These are phyloP conservation scores for Vespertilio murinus DNA, from an alignment of 2,797 vertebrate genomes.

Conservation along the genomic window DNA sequence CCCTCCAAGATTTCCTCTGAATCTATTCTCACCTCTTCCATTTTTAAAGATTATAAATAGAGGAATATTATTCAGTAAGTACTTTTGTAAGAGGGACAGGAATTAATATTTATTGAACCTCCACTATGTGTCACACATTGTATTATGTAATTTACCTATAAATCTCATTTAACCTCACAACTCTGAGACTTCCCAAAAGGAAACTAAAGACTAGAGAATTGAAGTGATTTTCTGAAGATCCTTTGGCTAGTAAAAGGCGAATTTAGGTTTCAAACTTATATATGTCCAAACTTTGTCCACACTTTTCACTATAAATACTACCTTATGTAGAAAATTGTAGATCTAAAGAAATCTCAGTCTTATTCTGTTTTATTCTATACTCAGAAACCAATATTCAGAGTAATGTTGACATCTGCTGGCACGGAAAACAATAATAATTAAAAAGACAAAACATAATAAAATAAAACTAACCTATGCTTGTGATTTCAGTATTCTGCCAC, in stretches of 20 bases:
- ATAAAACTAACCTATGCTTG: not conserved
- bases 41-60: constrained; percentile 18
- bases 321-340: not conserved
- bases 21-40: not conserved
- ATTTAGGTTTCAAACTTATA: constrained; percentile 35
- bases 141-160: constrained; percentile 13
- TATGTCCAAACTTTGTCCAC: not conserved
- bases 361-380: constrained; percentile 28
- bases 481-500: constrained; percentile 53
- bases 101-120: constrained; percentile 34
- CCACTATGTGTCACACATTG: not conserved
- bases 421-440: not conserved
- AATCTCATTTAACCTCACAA: constrained; percentile 28
- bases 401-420: not conserved
- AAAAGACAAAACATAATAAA: not conserved
- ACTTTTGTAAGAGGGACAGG: constrained; percentile 5
- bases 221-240: constrained; percentile 51
- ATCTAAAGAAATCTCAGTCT: constrained; percentile 34
- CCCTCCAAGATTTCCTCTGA: not conserved
- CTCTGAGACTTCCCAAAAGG: constrained; percentile 6
- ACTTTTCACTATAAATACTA: constrained; percentile 16
- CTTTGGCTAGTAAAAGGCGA: constrained; percentile 26
- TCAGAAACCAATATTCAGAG: constrained; percentile 47
- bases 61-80: constrained; percentile 9
- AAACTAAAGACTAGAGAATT: constrained; percentile 41